These are phyloP conservation scores for Gari tellinella DNA, from an alignment of 2,888 invertebrate genomes.

Conservation along the genomic window DNA sequence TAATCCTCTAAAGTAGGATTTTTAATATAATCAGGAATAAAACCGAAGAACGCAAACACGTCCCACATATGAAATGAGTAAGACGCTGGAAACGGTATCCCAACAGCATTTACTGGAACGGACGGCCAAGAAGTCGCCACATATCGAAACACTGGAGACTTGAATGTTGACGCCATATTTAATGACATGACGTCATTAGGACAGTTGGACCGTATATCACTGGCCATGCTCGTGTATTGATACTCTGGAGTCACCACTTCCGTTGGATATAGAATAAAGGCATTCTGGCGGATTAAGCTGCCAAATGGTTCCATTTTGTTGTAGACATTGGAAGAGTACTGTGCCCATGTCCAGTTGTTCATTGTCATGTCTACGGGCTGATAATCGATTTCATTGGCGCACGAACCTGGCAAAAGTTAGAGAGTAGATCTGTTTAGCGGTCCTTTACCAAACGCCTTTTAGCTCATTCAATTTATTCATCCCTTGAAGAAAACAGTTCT, in stretches of 20 bases:
- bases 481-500: too few relatives aligned
- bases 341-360: conserved; percentile 71
- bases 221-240: conserved; percentile 77
- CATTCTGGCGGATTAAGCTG: conserved; percentile 52
- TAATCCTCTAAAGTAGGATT: conserved; percentile 62
- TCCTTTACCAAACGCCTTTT: too few relatives aligned
- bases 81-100: conserved; percentile 51
- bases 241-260: conserved; percentile 65
- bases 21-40: conserved; percentile 60
- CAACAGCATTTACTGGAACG: conserved; percentile 58
- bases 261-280: conserved; percentile 64
- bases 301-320: conserved; percentile 73
- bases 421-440: too few relatives aligned
- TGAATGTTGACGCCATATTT: conserved; percentile 55
- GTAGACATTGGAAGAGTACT: conserved; percentile 71
- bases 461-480: too few relatives aligned
- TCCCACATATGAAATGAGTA: conserved; percentile 77
- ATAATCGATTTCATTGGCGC: conserved; percentile 76
- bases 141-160: conserved; percentile 72
- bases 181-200: conserved; percentile 69
- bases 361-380: conserved; percentile 67
- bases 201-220: conserved; percentile 77
- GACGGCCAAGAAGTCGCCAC: conserved; percentile 73
- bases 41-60: conserved; percentile 72
- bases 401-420: conserved; percentile 69